Evolutionary conservation across 1,140 invertebrate genomes (phyloP), one percentile per base, ranked within the genome.

Genomic region (Chironomus striatipennis): DNA sequence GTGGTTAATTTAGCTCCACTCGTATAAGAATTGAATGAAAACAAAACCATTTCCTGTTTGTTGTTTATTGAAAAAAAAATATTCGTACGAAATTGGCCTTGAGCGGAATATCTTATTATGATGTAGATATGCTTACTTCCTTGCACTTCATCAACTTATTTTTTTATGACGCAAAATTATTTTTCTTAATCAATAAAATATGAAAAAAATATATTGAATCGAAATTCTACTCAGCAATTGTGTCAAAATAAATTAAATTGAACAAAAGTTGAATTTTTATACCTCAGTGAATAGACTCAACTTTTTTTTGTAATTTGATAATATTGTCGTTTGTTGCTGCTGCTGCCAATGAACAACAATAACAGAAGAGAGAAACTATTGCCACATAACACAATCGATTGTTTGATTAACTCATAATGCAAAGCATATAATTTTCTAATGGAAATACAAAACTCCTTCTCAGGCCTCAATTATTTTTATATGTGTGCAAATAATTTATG

Each of bases 381-480:
- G 24, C 24, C 5, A 10, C 43, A 15, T 47, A 47, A 47, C 43
- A 47, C 43, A 47, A 47, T 47, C 8, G 2, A 57, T 67, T 67
- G 64, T 67, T 67, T 67, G 64, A 67, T 67, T 67, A 67, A 67
- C 64, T 67, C 64, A 67, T 20, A 67, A 67, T 67, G 64, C 64
- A 20, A 18, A 67, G 64, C 64, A 67, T 67, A n/a, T 67, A 67
- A 67, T 67, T 67, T 67, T 67, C 18, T 67, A 20, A 20, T 67
- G 64, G 64, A 67, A 67, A 67, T 20, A 67, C n/a, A 67, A 67
- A 67, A 67, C 64, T 67, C 64, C 64, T 67, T 67, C 64, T 17
- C n/a, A 20, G 64, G n/a, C 7, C 18, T 67, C 18, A 18, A 18
- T 67, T 67, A 18, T 67, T 67, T 67, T 67, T 67, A n/a, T n/a